A percentile compares a stretch with the other conserved stretches of the same genome.
Conservation (phyloP, 1,140 invertebrate genomes). For the Agrypnia vestita region DNA sequence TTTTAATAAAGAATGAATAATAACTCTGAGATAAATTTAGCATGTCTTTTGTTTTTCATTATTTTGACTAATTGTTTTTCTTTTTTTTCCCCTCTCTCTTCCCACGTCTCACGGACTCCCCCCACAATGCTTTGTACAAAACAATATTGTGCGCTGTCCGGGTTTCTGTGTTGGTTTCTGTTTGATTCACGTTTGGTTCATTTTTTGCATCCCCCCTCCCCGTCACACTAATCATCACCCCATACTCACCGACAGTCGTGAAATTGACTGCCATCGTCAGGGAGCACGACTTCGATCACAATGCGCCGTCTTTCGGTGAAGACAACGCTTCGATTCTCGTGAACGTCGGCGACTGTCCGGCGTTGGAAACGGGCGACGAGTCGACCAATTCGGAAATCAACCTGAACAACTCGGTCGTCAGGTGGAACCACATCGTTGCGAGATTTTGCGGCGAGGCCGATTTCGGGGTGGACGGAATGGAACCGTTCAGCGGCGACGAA, state of each 20-base stretch:
- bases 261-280: conserved; percentile 2
- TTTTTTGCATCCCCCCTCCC: too few relatives aligned
- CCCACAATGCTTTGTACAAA: conserved; percentile 29
- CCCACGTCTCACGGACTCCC: background rate
- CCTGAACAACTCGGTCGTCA: conserved; percentile 29
- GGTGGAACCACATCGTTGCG: conserved; percentile 34
- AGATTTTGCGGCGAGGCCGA: conserved; percentile 26
- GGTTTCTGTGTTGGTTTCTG: conserved; percentile 11
- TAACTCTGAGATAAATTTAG: background rate
- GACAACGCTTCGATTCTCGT: conserved; percentile 10
- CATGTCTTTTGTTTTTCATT: conserved; percentile 32
- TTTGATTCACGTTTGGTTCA: background rate
- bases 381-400: background rate
- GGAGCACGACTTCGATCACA: background rate
- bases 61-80: conserved; percentile 20
- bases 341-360: background rate
- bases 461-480: background rate
- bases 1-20: background rate
- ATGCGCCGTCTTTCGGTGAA: background rate
- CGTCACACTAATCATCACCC: too few relatives aligned
- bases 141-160: conserved; percentile 27
- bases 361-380: background rate
- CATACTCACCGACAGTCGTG: too few relatives aligned
- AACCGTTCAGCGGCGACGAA: conserved; percentile 21
- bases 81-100: conserved; percentile 38